phyloP scores from a whole-genome alignment of 2,113 vertebrate genomes.

The Phrynocephalus versicolor region DNA sequence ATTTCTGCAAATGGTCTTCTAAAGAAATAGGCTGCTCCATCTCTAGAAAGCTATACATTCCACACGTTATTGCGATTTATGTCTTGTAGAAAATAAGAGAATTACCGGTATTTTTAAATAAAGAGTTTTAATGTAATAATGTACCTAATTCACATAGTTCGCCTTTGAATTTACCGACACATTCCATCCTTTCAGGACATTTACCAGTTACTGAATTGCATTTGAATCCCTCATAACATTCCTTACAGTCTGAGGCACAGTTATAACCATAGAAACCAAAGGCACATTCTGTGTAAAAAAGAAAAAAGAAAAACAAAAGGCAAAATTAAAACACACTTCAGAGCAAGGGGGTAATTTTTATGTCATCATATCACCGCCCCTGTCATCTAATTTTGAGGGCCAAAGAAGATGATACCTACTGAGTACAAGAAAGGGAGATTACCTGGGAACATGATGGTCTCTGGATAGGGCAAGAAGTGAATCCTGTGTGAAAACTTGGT shows the following conservation, averaged over 20 bases:
- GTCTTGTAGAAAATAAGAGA: too few relatives aligned
- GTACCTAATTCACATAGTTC: conserved; percentile 44
- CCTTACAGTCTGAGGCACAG: conserved; percentile 5
- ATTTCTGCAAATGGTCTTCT: too few relatives aligned
- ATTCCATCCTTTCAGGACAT: conserved; percentile 22
- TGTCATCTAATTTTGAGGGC: too few relatives aligned
- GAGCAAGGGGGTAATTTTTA: neutral
- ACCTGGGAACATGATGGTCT: too few relatives aligned
- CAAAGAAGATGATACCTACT: too few relatives aligned
- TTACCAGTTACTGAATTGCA: conserved; percentile 33
- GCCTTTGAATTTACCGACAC: conserved; percentile 31
- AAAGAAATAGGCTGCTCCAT: too few relatives aligned
- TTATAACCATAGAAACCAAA: conserved; percentile 28
- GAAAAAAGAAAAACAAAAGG: neutral
- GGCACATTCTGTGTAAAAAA: conserved; percentile 14
- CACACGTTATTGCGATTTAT: too few relatives aligned
- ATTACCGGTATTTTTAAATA: too few relatives aligned
- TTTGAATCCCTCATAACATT: conserved; percentile 22
- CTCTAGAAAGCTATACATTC: too few relatives aligned
- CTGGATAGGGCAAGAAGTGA: neutral
- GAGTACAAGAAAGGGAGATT: too few relatives aligned
- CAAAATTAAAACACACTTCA: neutral
- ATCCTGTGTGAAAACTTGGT: neutral
- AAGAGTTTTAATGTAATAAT: neutral
- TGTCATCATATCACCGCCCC: too few relatives aligned